Base-by-base conservation (phyloP, 1,140 invertebrate genomes). In the Octopus bimaculoides region DNA sequence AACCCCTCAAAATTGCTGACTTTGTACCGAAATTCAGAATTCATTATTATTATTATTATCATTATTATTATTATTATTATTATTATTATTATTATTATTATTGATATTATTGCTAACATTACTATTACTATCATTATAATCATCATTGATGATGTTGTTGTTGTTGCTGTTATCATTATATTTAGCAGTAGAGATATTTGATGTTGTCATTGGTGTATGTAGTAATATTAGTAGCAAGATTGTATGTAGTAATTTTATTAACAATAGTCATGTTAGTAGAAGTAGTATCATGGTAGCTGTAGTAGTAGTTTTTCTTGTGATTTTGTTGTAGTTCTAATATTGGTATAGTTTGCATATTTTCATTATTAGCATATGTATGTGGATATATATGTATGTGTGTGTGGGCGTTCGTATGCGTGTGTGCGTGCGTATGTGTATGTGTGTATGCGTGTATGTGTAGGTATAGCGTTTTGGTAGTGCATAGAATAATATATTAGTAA, bases 11-110 rank as follows among this genome's bases (percentile, higher is more conserved):
- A 41, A 0, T 41, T 41, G 2, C 26, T 41, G 26, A 41, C 26
- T 41, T 41, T 41, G 26, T 41, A 41, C 26, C 26, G 26, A 41
- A 41, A 41, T 41, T 41, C 26, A 41, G 26, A 41, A 41, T 41
- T 69, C 26, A 69, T 69, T 17, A 69, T 69, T 69, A 69, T 69
- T 69, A 69, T 69, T 69, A 69, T 69, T 17, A 61, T 61, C 3
- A 61, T 61, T 61, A 61, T 61, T 17, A 61, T 61, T 61, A 61
- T 61, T 61, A 61, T 61, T 61, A 61, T 61, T 61, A 61, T 61
- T 61, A 61, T 61, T 17, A 61, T 61, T 61, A 61, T 61, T 61
- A 61, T 61, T 61, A 61, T 61, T 61, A 61, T 61, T 17, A 61
- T 61, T 61, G 17, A 1, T 61, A 61, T 61, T 61, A 61, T 61